Conservation (phyloP, 2,113 vertebrate genomes). For the Struthio camelus region DNA sequence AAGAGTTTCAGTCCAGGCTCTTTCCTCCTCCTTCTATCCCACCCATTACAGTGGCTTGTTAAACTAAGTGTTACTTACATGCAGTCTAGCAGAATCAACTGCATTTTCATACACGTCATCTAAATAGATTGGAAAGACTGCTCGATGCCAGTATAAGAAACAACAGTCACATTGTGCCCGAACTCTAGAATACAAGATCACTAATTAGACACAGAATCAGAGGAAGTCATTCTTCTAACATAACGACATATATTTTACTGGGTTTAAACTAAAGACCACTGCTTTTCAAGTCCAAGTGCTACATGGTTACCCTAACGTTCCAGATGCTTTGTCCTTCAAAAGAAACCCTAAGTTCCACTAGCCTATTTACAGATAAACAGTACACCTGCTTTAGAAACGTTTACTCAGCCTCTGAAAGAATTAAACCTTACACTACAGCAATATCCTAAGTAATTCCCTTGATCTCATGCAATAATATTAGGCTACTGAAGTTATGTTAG, state of each 20-base stretch:
- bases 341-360: neutral
- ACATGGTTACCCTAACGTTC: neutral
- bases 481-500: too few relatives aligned
- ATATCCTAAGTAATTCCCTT: neutral
- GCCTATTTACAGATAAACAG: neutral
- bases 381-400: neutral
- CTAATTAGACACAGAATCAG: neutral
- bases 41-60: neutral
- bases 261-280: neutral
- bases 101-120: conserved; percentile 97
- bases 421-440: neutral
- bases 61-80: conserved; percentile 80
- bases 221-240: neutral
- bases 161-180: conserved; percentile 92
- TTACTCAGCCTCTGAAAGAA: neutral
- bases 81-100: conserved; percentile 92
- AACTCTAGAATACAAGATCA: conserved; percentile 79
- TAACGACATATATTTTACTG: neutral
- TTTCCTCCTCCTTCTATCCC: neutral
- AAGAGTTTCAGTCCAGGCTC: neutral
- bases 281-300: neutral
- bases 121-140: conserved; percentile 97
- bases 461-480: neutral
- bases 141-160: conserved; percentile 97
- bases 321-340: neutral